phyloP scores from a whole-genome alignment of 2,797 vertebrate genomes.

The Meda fulgida region DNA sequence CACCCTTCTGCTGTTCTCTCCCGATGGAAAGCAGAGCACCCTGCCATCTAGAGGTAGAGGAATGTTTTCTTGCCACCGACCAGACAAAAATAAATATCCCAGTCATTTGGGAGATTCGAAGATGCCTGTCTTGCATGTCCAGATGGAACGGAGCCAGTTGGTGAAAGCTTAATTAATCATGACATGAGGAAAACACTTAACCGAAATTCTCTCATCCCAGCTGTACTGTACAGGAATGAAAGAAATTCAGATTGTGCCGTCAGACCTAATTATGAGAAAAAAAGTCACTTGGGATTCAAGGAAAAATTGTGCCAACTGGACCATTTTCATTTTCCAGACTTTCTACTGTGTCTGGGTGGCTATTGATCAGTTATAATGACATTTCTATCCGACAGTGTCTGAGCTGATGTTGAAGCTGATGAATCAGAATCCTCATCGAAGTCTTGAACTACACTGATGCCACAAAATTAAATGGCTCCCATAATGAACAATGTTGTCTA shows the following conservation, averaged over 20 bases:
- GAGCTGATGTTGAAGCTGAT: not conserved
- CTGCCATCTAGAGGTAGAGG: conserved; percentile 50
- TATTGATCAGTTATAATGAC: not conserved
- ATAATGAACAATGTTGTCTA: not conserved
- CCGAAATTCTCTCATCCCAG: not conserved
- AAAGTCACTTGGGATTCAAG: not conserved
- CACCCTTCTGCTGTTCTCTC: not conserved
- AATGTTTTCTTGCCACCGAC: not conserved
- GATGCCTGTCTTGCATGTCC: not conserved
- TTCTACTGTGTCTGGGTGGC: not conserved
- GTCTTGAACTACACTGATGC: not conserved
- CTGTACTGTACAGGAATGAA: conserved; percentile 15
- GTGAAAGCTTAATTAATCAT: conserved; percentile 29
- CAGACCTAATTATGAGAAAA: conserved; percentile 10
- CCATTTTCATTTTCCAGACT: not conserved
- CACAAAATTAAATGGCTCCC: not conserved
- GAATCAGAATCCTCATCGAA: not conserved
- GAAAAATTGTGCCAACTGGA: not conserved
- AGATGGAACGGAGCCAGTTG: not conserved
- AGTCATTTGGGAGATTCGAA: not conserved
- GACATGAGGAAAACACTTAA: conserved; percentile 8
- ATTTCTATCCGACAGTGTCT: not conserved
- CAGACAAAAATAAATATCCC: not conserved
- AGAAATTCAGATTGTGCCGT: not conserved
- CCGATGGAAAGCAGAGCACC: not conserved